Base-by-base conservation (phyloP, 2,888 invertebrate species). In the Salpingus planirostris region DNA sequence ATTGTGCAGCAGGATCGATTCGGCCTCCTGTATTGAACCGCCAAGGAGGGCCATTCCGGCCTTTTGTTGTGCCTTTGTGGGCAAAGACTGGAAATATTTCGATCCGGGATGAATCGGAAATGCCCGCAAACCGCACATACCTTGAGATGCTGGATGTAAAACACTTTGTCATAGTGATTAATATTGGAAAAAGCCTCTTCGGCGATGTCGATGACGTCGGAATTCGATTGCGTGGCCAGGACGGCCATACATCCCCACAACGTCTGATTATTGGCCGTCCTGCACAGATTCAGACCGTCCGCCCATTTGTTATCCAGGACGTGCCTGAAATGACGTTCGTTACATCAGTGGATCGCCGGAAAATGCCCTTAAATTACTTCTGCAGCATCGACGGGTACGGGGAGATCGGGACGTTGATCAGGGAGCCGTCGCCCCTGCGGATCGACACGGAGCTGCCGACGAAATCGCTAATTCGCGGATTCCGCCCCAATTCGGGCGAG, bases 171-270 rank as follows among this genome's bases (percentile, higher is more conserved):
- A 35, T 75, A 80, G 64, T 88, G 80, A 49, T 81, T 73, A n/a
- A 92, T 81, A 6, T 87, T 85, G 5, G 93, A 87, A 61, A 91
- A 98, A 0, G 95, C 91, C 56, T 95, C 88, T 67, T 97, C 96
- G 10, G 96, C 93, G 3, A 91, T 82, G 36, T 82, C 78, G 51
- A 95, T 86, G 29, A 55, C 53, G 33, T 54, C 53, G 57, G 84
- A 83, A 59, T 82, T 84, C 39, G 82, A 79, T 44, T 88, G 82
- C 34, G 88, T 86, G 1, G 97, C 83, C 60, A 95, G 71, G 0
- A 91, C 90, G 0, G 96, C 97, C 46, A 97, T 69, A 44, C 90
- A 90, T 0, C 93, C 88, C 97, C 97, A 98, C 10, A 95, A 66
- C n/a, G 76, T 76, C 36, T 71, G 69, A 43, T 74, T 75, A 59